phyloP scores from a whole-genome alignment of 2,113 vertebrate genomes.

The Amia ocellicauda region DNA sequence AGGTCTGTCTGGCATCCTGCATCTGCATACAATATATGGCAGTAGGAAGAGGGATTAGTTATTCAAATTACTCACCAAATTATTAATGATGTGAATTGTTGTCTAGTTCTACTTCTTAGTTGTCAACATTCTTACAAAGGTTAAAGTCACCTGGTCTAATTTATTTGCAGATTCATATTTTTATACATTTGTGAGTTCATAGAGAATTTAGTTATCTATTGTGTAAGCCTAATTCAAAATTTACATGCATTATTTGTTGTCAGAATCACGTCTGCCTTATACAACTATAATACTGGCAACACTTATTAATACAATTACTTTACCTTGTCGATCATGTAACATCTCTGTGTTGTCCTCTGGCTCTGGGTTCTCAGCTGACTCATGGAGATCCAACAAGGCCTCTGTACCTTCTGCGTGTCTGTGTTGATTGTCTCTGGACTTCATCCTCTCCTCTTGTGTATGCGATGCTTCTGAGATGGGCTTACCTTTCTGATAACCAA shows the following conservation, averaged over 20 bases:
- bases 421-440: too few relatives aligned
- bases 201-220: conserved; percentile 5
- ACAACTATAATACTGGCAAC: conserved; percentile 1
- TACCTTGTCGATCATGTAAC: conserved; percentile 6
- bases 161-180: too few relatives aligned
- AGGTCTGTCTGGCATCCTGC: conserved; percentile 18
- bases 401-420: background rate
- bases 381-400: background rate
- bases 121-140: too few relatives aligned
- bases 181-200: too few relatives aligned
- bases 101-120: too few relatives aligned
- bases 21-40: background rate
- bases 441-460: conserved; percentile 4
- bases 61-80: background rate
- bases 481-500: conserved; percentile 3
- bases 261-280: background rate
- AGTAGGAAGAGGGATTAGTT: background rate
- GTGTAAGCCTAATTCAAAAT: conserved; percentile 3
- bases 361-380: conserved; percentile 7
- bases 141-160: too few relatives aligned
- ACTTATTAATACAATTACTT: background rate
- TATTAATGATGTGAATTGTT: too few relatives aligned
- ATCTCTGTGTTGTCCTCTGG: conserved; percentile 1
- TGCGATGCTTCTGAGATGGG: background rate
- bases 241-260: background rate